Percentiles rank a stretch among this genome's conserved stretches.
Conservation (phyloP, 2,888 invertebrate genomes). For the Epirrhoe tristata region DNA sequence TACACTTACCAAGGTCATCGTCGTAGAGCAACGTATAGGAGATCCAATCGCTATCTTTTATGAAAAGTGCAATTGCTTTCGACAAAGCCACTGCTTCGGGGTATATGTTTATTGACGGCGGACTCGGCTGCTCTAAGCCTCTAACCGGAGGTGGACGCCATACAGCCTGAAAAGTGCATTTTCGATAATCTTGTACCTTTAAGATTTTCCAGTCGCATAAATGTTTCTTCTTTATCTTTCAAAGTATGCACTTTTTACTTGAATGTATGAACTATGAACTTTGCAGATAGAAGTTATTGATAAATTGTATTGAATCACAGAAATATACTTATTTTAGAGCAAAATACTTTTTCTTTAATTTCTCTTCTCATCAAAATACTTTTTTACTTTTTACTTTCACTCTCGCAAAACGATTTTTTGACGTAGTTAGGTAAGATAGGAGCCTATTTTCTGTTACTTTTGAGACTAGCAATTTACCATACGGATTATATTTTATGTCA, state of each 20-base stretch:
- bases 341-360: too few relatives aligned
- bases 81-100: slow-evolving; percentile 90
- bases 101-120: slow-evolving; percentile 88
- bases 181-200: slow-evolving; percentile 2
- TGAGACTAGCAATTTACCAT: neutral
- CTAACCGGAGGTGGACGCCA: slow-evolving; percentile 73
- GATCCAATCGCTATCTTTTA: slow-evolving; percentile 90
- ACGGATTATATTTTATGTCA: neutral
- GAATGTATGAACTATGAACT: too few relatives aligned
- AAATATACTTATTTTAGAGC: too few relatives aligned
- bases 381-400: neutral
- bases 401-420: neutral
- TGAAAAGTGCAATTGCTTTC: slow-evolving; percentile 87
- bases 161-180: slow-evolving; percentile 59
- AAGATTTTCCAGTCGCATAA: neutral
- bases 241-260: neutral
- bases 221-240: neutral
- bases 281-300: too few relatives aligned
- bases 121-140: slow-evolving; percentile 57
- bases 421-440: neutral
- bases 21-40: slow-evolving; percentile 92
- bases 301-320: too few relatives aligned
- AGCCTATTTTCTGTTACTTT: neutral
- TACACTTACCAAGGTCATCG: slow-evolving; percentile 86
- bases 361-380: too few relatives aligned